phyloP scores from a whole-genome alignment of 2,797 vertebrate genomes.

The Eulemur coronatus region DNA sequence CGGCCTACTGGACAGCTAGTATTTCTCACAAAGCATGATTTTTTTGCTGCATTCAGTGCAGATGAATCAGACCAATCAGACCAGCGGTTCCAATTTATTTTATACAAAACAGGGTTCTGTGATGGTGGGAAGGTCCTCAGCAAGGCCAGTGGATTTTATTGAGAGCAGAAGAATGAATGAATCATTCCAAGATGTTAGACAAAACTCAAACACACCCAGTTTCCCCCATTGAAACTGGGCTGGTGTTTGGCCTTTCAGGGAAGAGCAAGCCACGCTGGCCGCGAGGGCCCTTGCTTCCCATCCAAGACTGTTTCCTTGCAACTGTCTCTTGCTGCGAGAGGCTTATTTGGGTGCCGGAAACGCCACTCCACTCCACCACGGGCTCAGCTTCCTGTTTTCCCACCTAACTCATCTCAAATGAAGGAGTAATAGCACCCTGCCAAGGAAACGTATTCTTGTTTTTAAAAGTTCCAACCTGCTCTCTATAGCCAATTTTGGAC shows the following conservation, averaged over 20 bases:
- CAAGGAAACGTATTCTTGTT: not conserved
- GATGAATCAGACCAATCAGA: slow-evolving; percentile 34
- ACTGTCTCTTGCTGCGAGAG: not conserved
- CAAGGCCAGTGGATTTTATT: not conserved
- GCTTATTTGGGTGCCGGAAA: not conserved
- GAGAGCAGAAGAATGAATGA: slow-evolving; percentile 28
- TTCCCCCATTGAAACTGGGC: not conserved
- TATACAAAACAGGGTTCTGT: slow-evolving; percentile 41
- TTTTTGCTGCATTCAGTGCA: not conserved
- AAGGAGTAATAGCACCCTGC: accelerated
- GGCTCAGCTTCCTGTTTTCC: not conserved
- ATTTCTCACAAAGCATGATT: not conserved
- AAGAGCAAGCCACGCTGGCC: not conserved
- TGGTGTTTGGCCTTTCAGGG: not conserved
- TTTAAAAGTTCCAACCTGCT: not conserved
- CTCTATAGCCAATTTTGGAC: accelerated
- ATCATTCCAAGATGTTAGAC: slow-evolving; percentile 36
- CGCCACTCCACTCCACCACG: not conserved
- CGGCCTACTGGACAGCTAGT: not conserved
- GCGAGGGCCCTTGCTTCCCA: not conserved
- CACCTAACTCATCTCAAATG: not conserved
- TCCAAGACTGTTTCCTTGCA: not conserved
- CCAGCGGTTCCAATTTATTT: slow-evolving; percentile 39
- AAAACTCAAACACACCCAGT: not conserved
- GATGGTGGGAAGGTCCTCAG: not conserved